Conservation (phyloP, 2,888 invertebrate genomes). For the Lepidochitona cinerea region DNA sequence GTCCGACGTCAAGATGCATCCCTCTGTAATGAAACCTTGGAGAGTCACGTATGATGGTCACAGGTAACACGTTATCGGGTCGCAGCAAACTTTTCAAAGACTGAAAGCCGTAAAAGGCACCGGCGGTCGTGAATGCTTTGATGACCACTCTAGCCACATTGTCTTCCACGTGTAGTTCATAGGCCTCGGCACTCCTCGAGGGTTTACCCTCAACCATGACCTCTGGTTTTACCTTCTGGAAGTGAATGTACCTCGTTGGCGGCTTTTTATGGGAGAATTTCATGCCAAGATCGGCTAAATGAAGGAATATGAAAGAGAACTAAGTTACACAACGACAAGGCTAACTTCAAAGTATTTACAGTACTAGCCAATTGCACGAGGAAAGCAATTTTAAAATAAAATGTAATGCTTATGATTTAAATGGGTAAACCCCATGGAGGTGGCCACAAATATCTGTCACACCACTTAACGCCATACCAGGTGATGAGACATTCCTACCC, state of each 20-base stretch:
- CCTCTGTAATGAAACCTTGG: conserved; percentile 52
- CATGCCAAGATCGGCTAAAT: neutral
- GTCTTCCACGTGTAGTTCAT: conserved; percentile 17
- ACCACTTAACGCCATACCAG: too few species aligned
- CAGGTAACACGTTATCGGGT: conserved; percentile 23
- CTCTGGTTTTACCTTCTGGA: neutral
- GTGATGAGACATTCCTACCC: too few species aligned
- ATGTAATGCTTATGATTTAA: too few species aligned
- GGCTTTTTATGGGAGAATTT: neutral
- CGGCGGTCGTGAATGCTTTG: conserved; percentile 22
- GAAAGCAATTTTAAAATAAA: too few species aligned
- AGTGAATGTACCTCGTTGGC: neutral
- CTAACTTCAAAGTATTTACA: too few species aligned
- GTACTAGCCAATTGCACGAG: too few species aligned
- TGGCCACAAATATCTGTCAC: too few species aligned
- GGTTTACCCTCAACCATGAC: neutral
- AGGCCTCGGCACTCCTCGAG: conserved; percentile 13
- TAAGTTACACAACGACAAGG: too few species aligned
- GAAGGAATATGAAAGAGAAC: too few species aligned
- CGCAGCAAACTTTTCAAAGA: conserved; percentile 33
- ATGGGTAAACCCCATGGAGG: too few species aligned
- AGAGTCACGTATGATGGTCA: conserved; percentile 30
- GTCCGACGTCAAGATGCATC: conserved; percentile 60
- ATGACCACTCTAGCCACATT: neutral
- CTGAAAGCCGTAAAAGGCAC: conserved; percentile 49